A percentile compares a stretch with the other conserved stretches of the same genome.
Conservation (phyloP, 2,888 invertebrate genomes). For the Melanargia galathea region DNA sequence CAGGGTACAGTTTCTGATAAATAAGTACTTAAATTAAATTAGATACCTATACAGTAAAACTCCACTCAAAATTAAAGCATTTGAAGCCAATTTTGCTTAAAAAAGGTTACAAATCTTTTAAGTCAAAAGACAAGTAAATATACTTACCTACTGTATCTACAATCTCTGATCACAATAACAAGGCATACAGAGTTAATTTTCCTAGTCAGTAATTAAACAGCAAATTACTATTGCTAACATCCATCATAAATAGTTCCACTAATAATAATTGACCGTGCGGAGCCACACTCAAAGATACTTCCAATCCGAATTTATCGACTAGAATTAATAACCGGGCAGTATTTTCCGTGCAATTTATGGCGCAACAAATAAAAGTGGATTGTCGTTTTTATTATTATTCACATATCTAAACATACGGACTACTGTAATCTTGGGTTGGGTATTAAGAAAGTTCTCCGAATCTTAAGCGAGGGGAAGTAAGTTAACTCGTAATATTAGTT, state of each 20-base stretch:
- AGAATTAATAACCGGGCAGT: constrained; percentile 73
- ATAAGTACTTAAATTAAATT: too few relatives aligned
- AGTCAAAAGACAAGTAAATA: neutral
- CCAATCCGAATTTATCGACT: constrained; percentile 70
- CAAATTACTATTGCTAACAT: constrained; percentile 1
- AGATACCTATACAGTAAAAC: too few relatives aligned
- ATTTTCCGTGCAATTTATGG: constrained; percentile 66
- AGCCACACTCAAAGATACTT: constrained; percentile 39
- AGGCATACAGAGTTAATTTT: neutral
- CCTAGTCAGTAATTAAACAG: neutral
- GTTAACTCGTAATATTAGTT: constrained; percentile 70
- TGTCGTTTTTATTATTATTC: constrained; percentile 74
- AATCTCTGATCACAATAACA: neutral
- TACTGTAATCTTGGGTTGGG: constrained; percentile 70
- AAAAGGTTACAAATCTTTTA: neutral
- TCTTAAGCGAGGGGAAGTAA: constrained; percentile 67
- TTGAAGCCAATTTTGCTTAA: too few relatives aligned
- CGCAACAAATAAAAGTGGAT: constrained; percentile 72
- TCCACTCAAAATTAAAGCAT: neutral
- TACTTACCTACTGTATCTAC: neutral
- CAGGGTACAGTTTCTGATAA: too few relatives aligned
- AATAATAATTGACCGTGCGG: constrained; percentile 30
- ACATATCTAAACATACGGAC: constrained; percentile 62
- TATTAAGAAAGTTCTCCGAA: constrained; percentile 79
- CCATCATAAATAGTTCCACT: constrained; percentile 10